Evolutionary conservation across 2,113 vertebrate species (phyloP).

Genomic region (chimpanzee (Pan troglodytes)): NHGRI_mPanTro3-v2.1_pri NC_072401.2:39635501-39636000

Average conservation of each 20-base stretch:
- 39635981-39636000: conserved; percentile 94
- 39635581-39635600: background rate
- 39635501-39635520: background rate
- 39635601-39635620: background rate
- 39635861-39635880: background rate
- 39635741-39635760: background rate
- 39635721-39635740: background rate
- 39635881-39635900: background rate
- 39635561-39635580: too few species aligned
- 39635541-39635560: background rate
- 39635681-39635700: background rate
- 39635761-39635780: background rate
- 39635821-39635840: background rate
- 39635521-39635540: background rate
- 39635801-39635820: conserved; percentile 39
- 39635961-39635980: background rate
- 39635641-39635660: background rate
- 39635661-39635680: background rate
- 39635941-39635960: background rate
- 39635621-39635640: background rate
- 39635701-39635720: background rate
- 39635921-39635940: accelerated
- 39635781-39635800: background rate
- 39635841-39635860: background rate
- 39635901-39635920: background rate